phyloP scores from a whole-genome alignment of 2,888 invertebrate species.

The Chloroclystis v-ata region DNA sequence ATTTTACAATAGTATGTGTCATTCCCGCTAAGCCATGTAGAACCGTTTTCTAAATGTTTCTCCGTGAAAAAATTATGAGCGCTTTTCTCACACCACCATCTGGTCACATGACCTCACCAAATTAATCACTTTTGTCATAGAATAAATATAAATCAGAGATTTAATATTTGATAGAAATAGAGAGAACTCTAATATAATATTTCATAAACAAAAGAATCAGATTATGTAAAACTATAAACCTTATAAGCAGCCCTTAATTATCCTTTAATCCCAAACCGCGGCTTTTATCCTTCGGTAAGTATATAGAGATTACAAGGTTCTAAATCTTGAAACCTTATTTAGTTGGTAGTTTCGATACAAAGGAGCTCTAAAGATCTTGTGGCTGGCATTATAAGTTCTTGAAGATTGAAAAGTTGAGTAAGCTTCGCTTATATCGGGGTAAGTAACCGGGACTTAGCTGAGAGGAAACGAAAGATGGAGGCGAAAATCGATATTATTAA shows the following conservation, averaged over 20 bases:
- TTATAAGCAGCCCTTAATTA: constrained; percentile 11
- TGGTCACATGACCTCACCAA: too few relatives aligned
- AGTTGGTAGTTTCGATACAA: constrained; percentile 14
- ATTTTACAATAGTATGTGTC: too few relatives aligned
- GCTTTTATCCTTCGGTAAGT: constrained; percentile 9
- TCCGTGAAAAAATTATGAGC: too few relatives aligned
- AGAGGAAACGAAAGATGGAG: too few relatives aligned
- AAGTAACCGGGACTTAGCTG: background rate
- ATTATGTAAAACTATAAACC: constrained; percentile 20
- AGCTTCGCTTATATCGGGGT: background rate
- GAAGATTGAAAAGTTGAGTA: constrained; percentile 1
- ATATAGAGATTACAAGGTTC: constrained; percentile 13
- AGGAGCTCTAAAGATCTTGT: constrained; percentile 7
- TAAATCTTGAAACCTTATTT: constrained; percentile 11
- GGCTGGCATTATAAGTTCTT: background rate
- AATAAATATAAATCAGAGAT: too few relatives aligned
- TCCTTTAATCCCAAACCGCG: constrained; percentile 8
- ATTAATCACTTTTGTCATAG: too few relatives aligned
- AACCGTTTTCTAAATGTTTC: too few relatives aligned
- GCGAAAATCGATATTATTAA: too few relatives aligned
- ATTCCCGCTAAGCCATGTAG: too few relatives aligned
- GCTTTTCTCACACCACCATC: too few relatives aligned
- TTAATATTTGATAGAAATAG: too few relatives aligned
- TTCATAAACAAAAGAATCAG: constrained; percentile 3
- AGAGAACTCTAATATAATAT: too few relatives aligned